These are phyloP conservation scores for Myotis brandtii DNA, from an alignment of 2,113 vertebrate genomes.

Conservation along the genomic window DNA sequence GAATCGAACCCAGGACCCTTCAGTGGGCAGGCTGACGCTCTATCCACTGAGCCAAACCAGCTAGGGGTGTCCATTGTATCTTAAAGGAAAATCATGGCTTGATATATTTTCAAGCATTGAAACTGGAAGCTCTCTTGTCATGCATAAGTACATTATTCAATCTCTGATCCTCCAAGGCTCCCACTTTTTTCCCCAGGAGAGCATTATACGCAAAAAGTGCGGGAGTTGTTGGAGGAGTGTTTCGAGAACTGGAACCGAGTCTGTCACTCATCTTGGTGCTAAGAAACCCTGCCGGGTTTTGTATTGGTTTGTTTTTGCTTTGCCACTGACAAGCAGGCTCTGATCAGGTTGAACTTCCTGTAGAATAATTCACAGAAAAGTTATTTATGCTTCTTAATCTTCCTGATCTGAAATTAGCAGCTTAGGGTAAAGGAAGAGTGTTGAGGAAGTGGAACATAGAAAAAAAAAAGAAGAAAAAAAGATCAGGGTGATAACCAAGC, in stretches of 20 bases:
- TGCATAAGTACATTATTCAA: neutral
- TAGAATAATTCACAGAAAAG: constrained; percentile 70
- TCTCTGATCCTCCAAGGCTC: neutral
- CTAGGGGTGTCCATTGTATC: neutral
- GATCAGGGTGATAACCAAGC: neutral
- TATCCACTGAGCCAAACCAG: too few relatives aligned
- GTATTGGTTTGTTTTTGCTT: constrained; percentile 12
- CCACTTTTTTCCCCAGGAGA: neutral
- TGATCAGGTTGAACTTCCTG: constrained; percentile 67
- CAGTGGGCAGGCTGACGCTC: too few relatives aligned
- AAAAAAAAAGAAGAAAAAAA: neutral
- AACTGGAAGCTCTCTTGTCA: neutral
- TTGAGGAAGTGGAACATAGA: constrained; percentile 51
- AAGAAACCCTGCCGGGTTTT: neutral
- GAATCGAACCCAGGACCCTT: too few relatives aligned
- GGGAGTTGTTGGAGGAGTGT: neutral
- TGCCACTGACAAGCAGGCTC: constrained; percentile 1
- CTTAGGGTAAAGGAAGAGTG: constrained; percentile 61
- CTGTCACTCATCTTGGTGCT: neutral
- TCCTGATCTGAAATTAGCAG: constrained; percentile 62
- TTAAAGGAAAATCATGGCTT: neutral
- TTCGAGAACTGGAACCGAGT: neutral
- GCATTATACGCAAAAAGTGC: neutral
- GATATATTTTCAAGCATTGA: neutral
- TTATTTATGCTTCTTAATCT: constrained; percentile 74